Percentiles rank a stretch among this genome's conserved stretches.
phyloP scores from a whole-genome alignment of 2,113 vertebrate genomes.

The Osmerus mordax region DNA sequence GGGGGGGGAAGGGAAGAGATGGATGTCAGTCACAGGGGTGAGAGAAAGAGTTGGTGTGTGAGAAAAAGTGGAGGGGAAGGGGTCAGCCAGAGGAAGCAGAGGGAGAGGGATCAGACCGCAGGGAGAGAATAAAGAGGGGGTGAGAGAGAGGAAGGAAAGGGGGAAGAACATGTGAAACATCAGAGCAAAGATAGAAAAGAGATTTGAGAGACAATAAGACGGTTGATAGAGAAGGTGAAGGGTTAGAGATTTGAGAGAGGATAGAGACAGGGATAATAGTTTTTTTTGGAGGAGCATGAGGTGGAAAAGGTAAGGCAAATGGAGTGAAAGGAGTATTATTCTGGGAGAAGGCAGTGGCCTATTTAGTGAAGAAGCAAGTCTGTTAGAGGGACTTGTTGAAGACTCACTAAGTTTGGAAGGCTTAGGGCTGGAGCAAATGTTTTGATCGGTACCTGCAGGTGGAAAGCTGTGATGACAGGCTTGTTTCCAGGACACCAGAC shows the following conservation, averaged over 20 bases:
- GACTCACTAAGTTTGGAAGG: too few relatives aligned
- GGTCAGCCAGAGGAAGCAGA: not conserved
- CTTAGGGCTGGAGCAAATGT: too few relatives aligned
- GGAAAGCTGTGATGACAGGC: constrained; percentile 78
- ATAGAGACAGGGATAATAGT: not conserved
- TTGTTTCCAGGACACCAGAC: constrained; percentile 78
- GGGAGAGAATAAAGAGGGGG: not conserved
- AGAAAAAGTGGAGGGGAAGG: not conserved
- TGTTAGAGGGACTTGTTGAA: too few relatives aligned
- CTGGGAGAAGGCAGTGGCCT: not conserved
- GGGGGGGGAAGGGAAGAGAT: constrained; percentile 9
- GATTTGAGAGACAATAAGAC: not conserved
- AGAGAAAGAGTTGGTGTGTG: not conserved
- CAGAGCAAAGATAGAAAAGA: too few relatives aligned
- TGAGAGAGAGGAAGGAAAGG: not conserved
- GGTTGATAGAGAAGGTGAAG: not conserved
- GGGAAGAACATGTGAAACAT: not conserved
- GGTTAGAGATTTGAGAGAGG: not conserved
- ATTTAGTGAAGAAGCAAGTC: not conserved
- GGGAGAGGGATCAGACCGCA: not conserved
- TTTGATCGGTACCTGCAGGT: constrained; percentile 73
- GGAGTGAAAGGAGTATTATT: too few relatives aligned
- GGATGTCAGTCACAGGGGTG: constrained; percentile 11
- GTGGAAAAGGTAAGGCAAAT: too few relatives aligned
- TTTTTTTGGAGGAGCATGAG: too few relatives aligned